Conservation (phyloP, 2,888 invertebrate species). For the Leptopilina syphax region DNA sequence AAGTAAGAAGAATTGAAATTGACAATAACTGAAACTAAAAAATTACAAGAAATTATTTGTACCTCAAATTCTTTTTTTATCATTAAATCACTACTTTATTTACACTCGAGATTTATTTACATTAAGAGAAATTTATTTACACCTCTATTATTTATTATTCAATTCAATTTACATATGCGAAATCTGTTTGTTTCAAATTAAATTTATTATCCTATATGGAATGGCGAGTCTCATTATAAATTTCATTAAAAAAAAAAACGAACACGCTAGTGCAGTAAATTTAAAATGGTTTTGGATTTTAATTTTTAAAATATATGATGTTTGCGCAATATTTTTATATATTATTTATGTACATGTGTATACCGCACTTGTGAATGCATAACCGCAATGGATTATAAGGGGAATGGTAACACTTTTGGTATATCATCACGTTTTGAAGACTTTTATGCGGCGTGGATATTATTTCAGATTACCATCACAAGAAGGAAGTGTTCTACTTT, state of each 20-base stretch:
- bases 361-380: constrained; percentile 4
- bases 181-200: background rate
- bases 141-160: no score
- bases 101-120: no score
- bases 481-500: constrained; percentile 71
- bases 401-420: constrained; percentile 40
- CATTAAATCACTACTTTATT: no score
- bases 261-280: background rate
- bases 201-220: background rate
- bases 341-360: background rate
- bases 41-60: no score
- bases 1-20: no score
- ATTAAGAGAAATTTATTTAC: no score
- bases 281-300: background rate
- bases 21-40: no score
- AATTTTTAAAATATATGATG: constrained; percentile 7
- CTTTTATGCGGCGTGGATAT: constrained; percentile 55
- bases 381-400: background rate
- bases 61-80: no score
- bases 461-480: constrained; percentile 67
- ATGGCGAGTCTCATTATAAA: constrained; percentile 4
- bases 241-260: background rate
- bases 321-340: constrained; percentile 8
- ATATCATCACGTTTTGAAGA: constrained; percentile 54
- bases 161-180: background rate